Base-by-base conservation (phyloP, 2,113 vertebrate genomes). In the Uria aalge region DNA sequence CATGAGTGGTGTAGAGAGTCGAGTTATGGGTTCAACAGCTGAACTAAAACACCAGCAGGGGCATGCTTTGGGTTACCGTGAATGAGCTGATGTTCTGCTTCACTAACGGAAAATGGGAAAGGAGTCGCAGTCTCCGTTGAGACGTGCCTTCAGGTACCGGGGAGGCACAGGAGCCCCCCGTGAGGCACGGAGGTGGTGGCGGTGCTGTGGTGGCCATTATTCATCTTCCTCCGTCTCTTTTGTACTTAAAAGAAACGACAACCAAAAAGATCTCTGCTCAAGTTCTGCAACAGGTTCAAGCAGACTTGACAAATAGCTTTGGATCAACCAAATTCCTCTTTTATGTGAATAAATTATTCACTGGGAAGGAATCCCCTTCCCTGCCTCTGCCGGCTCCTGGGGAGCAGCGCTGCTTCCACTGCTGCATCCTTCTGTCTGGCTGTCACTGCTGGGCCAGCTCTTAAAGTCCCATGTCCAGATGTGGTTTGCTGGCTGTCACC, bases 341-440 rank as follows among this genome's bases (percentile, higher is more conserved):
- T 40, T 34, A 20, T 22, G 67, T 26, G 36, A 68, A 62, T 52
- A 64, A 85, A 34, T 62, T 64, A 6, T 79, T 88, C 29, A 41
- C 26, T 3, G 2, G 41, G 38, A 57, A 41, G 43, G 67, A 84
- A 52, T 63, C 13, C 17, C 34, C 12, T 38, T 78, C 53, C 88
- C 15, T 8, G 26, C 17, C n/a, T 64, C 34, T 41, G 57, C 24
- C 12, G 7, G 41, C 38, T 68, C 40, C 29, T 1, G 0, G 22
- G 47, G 18, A 74, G 53, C 74, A 48, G 50, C 1, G 0, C 63
- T 85, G 43, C 57, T 83, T 38, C 67, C 55, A 41, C 41, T 0
- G 41, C 43, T 1, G 0, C 4, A 4, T 53, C 50, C 40, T 43
- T 48, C 73, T 87, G 32, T 55, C 52, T 0, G 0, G 8, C 57